Base-by-base conservation (phyloP, 2,113 vertebrate species). In the Callithrix jacchus region DNA sequence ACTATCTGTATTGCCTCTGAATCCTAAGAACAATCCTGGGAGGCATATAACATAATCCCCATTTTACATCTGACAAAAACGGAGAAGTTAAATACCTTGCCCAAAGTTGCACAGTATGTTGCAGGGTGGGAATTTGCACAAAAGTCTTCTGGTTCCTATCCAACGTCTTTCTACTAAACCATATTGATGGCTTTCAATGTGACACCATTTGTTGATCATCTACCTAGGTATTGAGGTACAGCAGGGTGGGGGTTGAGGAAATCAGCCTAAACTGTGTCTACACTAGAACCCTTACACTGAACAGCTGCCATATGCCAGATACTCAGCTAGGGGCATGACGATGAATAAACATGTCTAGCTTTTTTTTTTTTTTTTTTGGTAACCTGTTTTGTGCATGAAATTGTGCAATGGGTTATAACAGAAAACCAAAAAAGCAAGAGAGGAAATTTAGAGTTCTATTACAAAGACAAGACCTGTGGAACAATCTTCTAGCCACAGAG, bases 21-120 rank as follows among this genome's bases (percentile, higher is more conserved):
- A 76, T 93, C 54, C 90, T 89, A 21, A 83, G 58, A 80, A 68
- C n/a, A 92, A 71, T 77, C 70, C 64, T 68, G 12, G 35, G 56
- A 94, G 23, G 32, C 64, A 71, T 4, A 11, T 12, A 68, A 30
- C 37, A 80, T 84, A 93, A 68, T 73, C 45, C 42, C 40, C 82
- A 91, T 52, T 95, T 61, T 73, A 73, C 25, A 92, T 32, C 40
- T 79, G 66, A 96, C 47, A 73, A 73, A 86, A 97, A 80, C 3
- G 79, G 79, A 89, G 89, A 87, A 35, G 1, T 49, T 32, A 87
- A 80, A 61, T 82, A 42, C 25, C 90, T 89, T 89, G 66, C 73
- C 79, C 73, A 83, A 56, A 3, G 10, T 61, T 87, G 61, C 20
- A 52, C 49, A 95, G 73, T 30, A 58, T 18, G 11, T 66, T 37